Base-by-base conservation (phyloP, 2,797 vertebrate species). In the Sebastes iracundus region DNA sequence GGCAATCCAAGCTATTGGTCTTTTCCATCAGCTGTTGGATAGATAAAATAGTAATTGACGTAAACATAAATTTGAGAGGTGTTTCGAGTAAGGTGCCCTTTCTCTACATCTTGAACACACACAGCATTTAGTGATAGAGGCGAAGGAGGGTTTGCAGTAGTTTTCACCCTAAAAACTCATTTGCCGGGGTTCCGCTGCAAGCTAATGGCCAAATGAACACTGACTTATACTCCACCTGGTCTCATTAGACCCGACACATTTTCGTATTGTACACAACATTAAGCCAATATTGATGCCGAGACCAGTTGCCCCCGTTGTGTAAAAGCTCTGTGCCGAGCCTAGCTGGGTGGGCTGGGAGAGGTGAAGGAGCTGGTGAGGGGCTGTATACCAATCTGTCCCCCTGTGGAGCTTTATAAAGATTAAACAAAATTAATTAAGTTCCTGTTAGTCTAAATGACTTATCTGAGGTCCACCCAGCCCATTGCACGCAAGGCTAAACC, bases 391-490 rank as follows among this genome's bases (percentile, higher is more conserved):
- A 83, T 82, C 63, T 77, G 67, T 86, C 79, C 86, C 92, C 88
- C 80, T 18, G 81, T 88, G 83, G 88, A 85, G 90, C 77, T 91
- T 92, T 86, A 81, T 81, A 92, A 90, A 91, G 93, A 94, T 95
- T 94, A 95, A 94, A 91, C 88, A 81, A 92, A 95, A 93, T 93
- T 93, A 95, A 95, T 95, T 93, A 93, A 93, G 89, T 93, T 90
- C 90, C 90, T 83, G 86, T 93, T 92, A 92, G 89, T 91, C 92
- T 90, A 91, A 95, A 94, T 92, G 90, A 94, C 92, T 94, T 94
- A 92, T 92, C 89, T 84, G 82, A 92, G 85, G 84, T 91, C 90
- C 89, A 84, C 88, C 87, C 89, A 92, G 87, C 77, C 90, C 85
- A 86, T 83, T 85, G 85, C 91, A 88, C 35, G 72, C 86, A 78